Conservation (phyloP, 2,113 vertebrate genomes). For the Nycticebus coucang region DNA sequence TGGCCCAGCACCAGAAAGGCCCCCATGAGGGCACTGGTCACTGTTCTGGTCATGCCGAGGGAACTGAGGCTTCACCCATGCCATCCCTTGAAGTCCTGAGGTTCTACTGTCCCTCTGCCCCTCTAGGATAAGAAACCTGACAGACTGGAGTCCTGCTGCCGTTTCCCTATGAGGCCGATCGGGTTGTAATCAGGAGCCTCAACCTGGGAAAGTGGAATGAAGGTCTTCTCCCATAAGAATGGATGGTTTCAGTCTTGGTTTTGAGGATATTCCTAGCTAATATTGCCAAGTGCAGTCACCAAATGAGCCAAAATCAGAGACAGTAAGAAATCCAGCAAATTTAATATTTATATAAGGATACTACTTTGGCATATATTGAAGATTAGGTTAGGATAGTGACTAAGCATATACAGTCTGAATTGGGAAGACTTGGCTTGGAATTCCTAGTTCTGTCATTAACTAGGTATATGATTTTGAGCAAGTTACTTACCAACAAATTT, state of each 20-base stretch:
- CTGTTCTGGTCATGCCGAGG: background rate
- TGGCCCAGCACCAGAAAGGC: background rate
- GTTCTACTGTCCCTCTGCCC: background rate
- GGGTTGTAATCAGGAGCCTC: background rate
- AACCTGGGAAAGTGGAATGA: background rate
- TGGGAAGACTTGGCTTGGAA: background rate
- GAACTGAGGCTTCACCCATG: fast-evolving
- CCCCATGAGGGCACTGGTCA: fast-evolving
- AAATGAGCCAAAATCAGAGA: background rate
- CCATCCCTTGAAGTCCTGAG: background rate
- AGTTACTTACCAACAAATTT: background rate
- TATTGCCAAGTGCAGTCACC: too few relatives aligned
- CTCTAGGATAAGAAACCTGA: background rate
- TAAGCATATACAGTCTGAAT: background rate
- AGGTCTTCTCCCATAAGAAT: background rate
- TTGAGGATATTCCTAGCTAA: background rate
- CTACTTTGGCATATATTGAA: background rate
- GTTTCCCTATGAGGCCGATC: background rate
- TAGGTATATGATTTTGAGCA: background rate
- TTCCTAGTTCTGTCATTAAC: background rate
- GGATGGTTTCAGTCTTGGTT: background rate
- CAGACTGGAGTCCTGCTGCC: background rate
- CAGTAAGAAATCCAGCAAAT: background rate
- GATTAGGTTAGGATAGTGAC: background rate
- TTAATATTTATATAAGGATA: too few relatives aligned